phyloP scores from a whole-genome alignment of 2,113 vertebrate genomes.

The Setophaga petechia region DNA sequence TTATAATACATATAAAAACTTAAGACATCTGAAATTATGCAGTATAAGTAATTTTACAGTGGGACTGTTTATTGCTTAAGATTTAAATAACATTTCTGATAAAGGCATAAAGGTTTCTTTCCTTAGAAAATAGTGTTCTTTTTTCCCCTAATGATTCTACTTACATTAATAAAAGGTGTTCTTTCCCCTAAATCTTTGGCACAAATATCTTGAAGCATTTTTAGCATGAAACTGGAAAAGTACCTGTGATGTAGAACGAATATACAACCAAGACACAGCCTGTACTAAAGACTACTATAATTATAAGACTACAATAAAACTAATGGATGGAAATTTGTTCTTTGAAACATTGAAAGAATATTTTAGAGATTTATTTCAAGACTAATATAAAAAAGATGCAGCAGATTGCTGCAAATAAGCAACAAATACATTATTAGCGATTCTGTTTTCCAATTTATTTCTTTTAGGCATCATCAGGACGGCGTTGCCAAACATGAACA shows the following conservation, averaged over 20 bases:
- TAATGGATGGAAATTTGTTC: neutral
- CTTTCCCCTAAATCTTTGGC: neutral
- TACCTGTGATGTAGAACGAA: neutral
- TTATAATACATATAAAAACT: neutral
- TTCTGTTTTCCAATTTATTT: neutral
- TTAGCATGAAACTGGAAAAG: neutral
- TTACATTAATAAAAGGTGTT: neutral
- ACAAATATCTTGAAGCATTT: neutral
- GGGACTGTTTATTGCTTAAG: neutral
- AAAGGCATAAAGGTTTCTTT: neutral
- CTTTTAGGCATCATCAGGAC: constrained; percentile 80
- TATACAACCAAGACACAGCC: neutral
- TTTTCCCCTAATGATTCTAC: neutral
- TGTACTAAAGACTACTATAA: neutral
- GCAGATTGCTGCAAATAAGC: neutral
- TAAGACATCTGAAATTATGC: neutral
- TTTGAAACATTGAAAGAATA: neutral
- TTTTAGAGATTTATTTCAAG: neutral
- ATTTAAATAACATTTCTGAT: neutral
- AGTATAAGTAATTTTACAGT: neutral
- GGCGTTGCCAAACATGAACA: constrained; percentile 83
- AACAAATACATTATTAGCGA: neutral
- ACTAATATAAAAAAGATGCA: neutral
- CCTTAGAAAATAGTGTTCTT: neutral
- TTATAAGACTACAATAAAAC: neutral